Base-by-base conservation (phyloP, 2,113 vertebrate species). In the Gambusia holbrooki region DNA sequence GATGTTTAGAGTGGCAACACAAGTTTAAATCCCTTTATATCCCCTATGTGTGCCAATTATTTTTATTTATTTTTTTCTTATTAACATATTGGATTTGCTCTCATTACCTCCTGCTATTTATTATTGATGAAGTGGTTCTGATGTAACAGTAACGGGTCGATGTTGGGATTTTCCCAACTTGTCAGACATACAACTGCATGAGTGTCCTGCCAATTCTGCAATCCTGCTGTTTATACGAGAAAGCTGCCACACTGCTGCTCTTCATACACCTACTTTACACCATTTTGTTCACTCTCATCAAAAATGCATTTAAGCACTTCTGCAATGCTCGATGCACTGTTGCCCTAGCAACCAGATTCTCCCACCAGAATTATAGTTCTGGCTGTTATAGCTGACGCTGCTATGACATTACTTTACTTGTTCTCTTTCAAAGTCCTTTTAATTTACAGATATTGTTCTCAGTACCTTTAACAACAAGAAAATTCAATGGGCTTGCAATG, bases 281-380 rank as follows among this genome's bases (percentile, higher is more conserved):
- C 84, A 85, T 93, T 94, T 92, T 93, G 87, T 92, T 92, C 81
- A 91, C 87, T 88, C 89, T 94, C 92, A 94, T 94, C 90, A 94
- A 94, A 94, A 91, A 92, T 91, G 78, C 90, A 93, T 93, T 91
- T 85, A 84, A 90, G 90, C 85, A 84, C 84, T 89, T 90, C 79
- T 89, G 88, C 83, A 85, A 84, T 87, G 80, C 83, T 89, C 87
- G 88, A 90, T 93, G 89, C 90, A 91, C 90, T 86, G 94, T 95
- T 95, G 87, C 94, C 95, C 87, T 91, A 93, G 93, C 91, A 95
- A 95, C 95, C 78, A 89, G 85, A 93, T 91, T 93, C 91, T 84
- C 80, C 88, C 82, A 93, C 84, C 81, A 92, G 89, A 92, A 92
- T 91, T 86, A 92, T 76, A 84, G 76, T 91, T 90, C 87, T 72